Percentiles rank a stretch among this genome's conserved stretches.
phyloP scores from a whole-genome alignment of 2,113 vertebrate genomes.

The Erythrocercus mccallii region DNA sequence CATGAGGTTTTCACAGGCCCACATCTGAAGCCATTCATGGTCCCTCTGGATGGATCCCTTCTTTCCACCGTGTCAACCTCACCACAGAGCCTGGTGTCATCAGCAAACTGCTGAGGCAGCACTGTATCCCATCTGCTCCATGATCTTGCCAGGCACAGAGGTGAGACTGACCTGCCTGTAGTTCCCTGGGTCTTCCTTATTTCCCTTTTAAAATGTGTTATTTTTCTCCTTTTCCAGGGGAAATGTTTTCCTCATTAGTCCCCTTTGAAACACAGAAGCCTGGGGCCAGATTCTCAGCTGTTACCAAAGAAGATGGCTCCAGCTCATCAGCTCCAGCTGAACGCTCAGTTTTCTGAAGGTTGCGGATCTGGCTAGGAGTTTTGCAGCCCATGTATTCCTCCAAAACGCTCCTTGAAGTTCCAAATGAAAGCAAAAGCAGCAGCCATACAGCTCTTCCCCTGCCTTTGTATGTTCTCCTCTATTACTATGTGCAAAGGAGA shows the following conservation, averaged over 20 bases:
- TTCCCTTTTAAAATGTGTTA: neutral
- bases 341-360: neutral
- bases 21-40: neutral
- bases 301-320: neutral
- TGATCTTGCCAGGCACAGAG: neutral
- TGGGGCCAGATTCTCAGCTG: neutral
- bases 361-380: neutral
- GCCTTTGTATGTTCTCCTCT: neutral
- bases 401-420: neutral
- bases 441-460: neutral
- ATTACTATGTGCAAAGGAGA: accelerated
- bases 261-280: neutral
- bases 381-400: neutral
- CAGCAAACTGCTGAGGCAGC: neutral
- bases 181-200: neutral
- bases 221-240: neutral
- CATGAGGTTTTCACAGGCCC: neutral
- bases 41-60: neutral
- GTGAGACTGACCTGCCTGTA: neutral
- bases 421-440: neutral
- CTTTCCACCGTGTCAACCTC: neutral
- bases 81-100: neutral
- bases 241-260: neutral
- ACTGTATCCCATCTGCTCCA: neutral
- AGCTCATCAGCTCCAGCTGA: neutral